phyloP scores from a whole-genome alignment of 2,888 invertebrate species.

The Pyrrhia umbra region DNA sequence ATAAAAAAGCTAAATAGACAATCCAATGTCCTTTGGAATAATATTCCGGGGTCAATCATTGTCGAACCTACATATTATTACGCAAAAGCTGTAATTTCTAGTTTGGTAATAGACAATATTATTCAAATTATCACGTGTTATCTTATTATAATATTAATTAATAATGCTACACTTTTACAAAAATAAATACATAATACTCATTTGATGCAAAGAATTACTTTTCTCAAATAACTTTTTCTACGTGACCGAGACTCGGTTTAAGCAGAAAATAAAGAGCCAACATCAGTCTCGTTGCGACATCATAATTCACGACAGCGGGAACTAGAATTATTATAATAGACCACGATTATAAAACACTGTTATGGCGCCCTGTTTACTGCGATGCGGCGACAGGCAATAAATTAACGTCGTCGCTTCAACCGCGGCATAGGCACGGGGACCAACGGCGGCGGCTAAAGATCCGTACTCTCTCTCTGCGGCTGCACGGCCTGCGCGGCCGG shows the following conservation, averaged over 20 bases:
- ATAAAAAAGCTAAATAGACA: constrained; percentile 78
- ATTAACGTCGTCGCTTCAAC: constrained; percentile 54
- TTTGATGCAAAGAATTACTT: constrained; percentile 75
- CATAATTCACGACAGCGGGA: constrained; percentile 44
- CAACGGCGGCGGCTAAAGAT: constrained; percentile 74
- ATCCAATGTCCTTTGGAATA: constrained; percentile 77
- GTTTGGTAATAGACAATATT: constrained; percentile 65
- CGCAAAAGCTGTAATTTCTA: constrained; percentile 60
- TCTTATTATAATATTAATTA: too few species aligned
- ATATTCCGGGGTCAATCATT: constrained; percentile 63
- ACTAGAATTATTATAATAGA: constrained; percentile 33
- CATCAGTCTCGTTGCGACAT: constrained; percentile 74
- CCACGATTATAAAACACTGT: constrained; percentile 23
- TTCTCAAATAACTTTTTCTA: constrained; percentile 59
- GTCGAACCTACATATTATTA: constrained; percentile 57
- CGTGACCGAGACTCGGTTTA: constrained; percentile 43
- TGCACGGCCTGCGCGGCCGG: constrained; percentile 17
- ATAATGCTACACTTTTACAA: constrained; percentile 75
- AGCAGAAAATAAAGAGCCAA: constrained; percentile 61
- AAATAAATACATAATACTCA: constrained; percentile 83
- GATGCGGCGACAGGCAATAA: constrained; percentile 6
- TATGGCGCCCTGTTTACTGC: constrained; percentile 1
- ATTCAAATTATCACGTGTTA: constrained; percentile 70
- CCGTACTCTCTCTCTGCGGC: constrained; percentile 74
- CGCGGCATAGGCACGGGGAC: constrained; percentile 63